These are phyloP conservation scores for Perca flavescens DNA, from an alignment of 2,113 vertebrate genomes.

Conservation along the genomic window DNA sequence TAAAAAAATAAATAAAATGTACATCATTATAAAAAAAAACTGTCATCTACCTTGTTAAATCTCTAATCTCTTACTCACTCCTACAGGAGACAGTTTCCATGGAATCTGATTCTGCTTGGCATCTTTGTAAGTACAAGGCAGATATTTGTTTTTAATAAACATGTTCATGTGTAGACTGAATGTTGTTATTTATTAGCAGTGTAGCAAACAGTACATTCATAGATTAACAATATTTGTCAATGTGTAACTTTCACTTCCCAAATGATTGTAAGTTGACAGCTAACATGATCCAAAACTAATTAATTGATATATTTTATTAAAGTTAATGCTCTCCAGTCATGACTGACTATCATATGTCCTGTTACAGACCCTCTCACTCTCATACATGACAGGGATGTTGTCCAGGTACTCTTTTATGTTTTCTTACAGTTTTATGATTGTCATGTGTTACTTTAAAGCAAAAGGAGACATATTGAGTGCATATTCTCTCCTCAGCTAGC, in stretches of 20 bases:
- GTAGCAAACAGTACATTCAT: neutral
- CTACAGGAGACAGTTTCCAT: constrained; percentile 92
- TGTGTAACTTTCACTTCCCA: neutral
- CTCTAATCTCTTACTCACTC: neutral
- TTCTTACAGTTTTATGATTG: neutral
- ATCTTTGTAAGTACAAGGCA: constrained; percentile 90
- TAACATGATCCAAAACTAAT: neutral
- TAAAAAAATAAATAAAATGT: neutral
- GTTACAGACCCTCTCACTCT: constrained; percentile 93
- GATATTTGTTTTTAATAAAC: neutral
- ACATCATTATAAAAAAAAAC: neutral
- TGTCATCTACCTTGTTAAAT: neutral
- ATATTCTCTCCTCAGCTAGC: constrained; percentile 8
- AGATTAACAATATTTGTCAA: neutral
- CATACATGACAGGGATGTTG: constrained; percentile 95
- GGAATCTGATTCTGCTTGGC: constrained; percentile 93
- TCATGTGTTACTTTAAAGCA: constrained; percentile 2
- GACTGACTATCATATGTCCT: constrained; percentile 21
- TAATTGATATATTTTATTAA: neutral
- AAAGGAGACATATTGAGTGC: no score
- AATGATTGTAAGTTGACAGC: neutral
- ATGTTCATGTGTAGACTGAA: fast-evolving
- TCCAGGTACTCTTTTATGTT: constrained; percentile 85
- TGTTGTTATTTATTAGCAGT: neutral
- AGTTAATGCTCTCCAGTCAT: neutral